Base-by-base conservation (phyloP, 2,888 invertebrate genomes). In the Lydus trimaculatus region DNA sequence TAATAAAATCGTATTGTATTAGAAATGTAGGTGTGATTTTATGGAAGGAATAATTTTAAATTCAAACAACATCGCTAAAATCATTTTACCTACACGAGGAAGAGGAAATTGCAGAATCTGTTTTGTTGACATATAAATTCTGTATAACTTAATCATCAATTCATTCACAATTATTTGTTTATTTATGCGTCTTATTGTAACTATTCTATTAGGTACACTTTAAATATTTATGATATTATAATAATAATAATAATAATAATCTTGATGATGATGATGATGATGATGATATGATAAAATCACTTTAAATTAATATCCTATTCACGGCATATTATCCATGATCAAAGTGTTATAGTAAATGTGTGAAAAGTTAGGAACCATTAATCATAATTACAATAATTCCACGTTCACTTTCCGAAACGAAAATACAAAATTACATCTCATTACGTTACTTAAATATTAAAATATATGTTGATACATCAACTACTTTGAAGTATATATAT, bases 361-460 rank as follows among this genome's bases (percentile, higher is more conserved):
- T 76, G 76, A 78, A 78, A 73, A 69, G 73, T 69, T 65, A 52
- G 71, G 72, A 66, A 68, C 61, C 79, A 80, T 80, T 78, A 80
- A 80, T 80, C 80, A 80, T 78, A 80, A 79, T 80, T 78, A 80
- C 75, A 75, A 75, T 79, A 78, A 80, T 80, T 78, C 75, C 77
- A 75, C 75, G 73, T 77, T 75, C 76, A 72, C 75, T 75, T 76
- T 75, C 72, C 66, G 70, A 75, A 76, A 73, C 75, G 76, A 48
- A 76, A 80, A 79, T 78, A 78, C 75, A 72, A 78, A 78, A 81
- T 81, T 80, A 80, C 75, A 75, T 76, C 78, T 80, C 78, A 79
- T 80, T 79, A 80, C 75, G 70, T 75, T 77, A 48, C 73, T 78
- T 77, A 79, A 80, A 80, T 78, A 79, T 81, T 81, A 79, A 81